phyloP scores from a whole-genome alignment of 2,888 invertebrate genomes.

The Lasioglossum calceatum region DNA sequence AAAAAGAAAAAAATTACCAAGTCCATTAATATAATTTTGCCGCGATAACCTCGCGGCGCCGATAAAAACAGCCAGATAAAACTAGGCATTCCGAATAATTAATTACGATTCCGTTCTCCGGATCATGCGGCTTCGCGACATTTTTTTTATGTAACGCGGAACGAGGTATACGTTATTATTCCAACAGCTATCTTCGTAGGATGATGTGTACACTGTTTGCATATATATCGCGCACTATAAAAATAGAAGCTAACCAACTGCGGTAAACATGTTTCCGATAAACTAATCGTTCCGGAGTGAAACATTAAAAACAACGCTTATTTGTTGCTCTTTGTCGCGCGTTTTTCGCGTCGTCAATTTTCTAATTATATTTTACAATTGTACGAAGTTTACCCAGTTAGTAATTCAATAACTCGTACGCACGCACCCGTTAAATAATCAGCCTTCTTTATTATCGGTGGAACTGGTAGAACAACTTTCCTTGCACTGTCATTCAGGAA shows the following conservation, averaged over 20 bases:
- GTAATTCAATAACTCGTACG: background rate
- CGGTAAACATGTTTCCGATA: conserved; percentile 9
- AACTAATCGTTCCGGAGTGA: background rate
- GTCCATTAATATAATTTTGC: background rate
- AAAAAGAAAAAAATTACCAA: background rate
- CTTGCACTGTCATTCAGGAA: background rate
- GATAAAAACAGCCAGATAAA: background rate
- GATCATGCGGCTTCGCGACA: too few species aligned
- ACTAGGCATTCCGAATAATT: background rate
- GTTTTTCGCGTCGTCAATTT: too few species aligned
- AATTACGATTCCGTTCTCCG: background rate
- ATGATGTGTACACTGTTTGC: background rate
- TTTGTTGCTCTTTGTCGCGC: too few species aligned
- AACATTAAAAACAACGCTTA: too few species aligned
- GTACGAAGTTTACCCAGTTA: background rate
- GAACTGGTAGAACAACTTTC: background rate
- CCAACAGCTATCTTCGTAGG: background rate
- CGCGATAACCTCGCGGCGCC: background rate
- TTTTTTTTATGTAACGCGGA: conserved; percentile 8
- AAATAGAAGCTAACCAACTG: background rate
- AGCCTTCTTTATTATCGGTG: background rate
- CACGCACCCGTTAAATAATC: background rate
- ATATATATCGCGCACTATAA: background rate
- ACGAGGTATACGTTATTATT: background rate
- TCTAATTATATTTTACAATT: too few species aligned